Conservation (phyloP, 1,140 invertebrate species). For the Ladona fulva region DNA sequence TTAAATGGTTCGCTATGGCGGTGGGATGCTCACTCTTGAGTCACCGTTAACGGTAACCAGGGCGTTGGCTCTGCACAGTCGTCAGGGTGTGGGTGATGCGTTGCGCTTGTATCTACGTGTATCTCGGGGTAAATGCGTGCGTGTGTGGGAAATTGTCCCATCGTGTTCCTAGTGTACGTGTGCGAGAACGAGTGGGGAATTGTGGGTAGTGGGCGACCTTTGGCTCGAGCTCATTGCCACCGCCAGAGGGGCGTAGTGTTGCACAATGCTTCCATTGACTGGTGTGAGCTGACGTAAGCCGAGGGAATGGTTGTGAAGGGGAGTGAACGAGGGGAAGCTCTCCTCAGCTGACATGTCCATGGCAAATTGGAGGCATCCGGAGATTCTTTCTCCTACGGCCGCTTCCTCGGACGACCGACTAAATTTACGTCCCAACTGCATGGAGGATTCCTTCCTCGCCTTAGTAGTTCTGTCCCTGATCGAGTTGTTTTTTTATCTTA, state of each 20-base stretch:
- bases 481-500: not conserved
- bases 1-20: too few species aligned
- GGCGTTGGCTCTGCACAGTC: too few species aligned
- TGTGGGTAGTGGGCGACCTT: not conserved
- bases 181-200: not conserved
- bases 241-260: not conserved
- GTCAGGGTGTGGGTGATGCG: too few species aligned
- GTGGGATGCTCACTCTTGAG: too few species aligned
- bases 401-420: not conserved
- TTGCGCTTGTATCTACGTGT: too few species aligned
- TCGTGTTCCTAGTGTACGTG: not conserved
- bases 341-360: not conserved
- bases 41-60: too few species aligned
- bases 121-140: too few species aligned
- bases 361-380: not conserved
- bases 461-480: not conserved
- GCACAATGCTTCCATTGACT: slow-evolving; percentile 3
- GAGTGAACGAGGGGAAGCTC: not conserved
- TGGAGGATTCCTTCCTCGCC: not conserved
- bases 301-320: not conserved
- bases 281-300: not conserved
- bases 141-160: not conserved
- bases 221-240: not conserved
- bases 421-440: not conserved
- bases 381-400: not conserved